These are phyloP conservation scores for Harpegnathos saltator DNA, from an alignment of 1,140 invertebrate genomes.

Conservation along the genomic window DNA sequence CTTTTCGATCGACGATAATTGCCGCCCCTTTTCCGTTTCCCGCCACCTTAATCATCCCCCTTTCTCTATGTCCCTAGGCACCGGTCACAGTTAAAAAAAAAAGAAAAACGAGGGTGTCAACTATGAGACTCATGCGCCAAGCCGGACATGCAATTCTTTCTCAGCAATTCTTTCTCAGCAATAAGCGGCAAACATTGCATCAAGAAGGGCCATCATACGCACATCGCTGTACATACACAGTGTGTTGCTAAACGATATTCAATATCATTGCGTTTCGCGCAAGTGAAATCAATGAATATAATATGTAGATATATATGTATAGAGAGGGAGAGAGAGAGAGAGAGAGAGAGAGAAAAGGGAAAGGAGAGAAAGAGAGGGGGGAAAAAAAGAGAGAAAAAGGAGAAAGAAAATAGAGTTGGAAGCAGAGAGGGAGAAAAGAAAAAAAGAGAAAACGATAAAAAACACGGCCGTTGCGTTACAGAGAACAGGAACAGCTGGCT, in stretches of 20 bases:
- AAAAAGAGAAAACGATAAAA: constrained; percentile 18
- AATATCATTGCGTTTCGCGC: constrained; percentile 46
- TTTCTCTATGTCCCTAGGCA: constrained; percentile 63
- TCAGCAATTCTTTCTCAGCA: constrained; percentile 59
- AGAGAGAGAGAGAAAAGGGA: constrained; percentile 1
- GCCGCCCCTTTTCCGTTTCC: constrained; percentile 57
- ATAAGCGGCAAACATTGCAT: constrained; percentile 70
- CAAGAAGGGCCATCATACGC: constrained; percentile 42
- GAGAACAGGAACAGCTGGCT: constrained; percentile 20
- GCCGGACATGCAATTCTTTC: constrained; percentile 71
- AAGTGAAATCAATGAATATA: constrained; percentile 37
- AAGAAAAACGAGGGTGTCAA: constrained; percentile 45
- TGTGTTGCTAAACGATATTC: constrained; percentile 25
- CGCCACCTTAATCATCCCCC: constrained; percentile 64
- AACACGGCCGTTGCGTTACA: constrained; percentile 22
- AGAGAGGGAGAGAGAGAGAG: background rate
- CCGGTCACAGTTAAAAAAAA: constrained; percentile 43
- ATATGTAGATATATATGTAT: too few species aligned
- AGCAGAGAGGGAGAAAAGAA: background rate
- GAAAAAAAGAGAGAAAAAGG: background rate
- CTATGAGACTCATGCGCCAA: constrained; percentile 69
- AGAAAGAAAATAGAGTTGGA: background rate
- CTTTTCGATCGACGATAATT: constrained; percentile 50
- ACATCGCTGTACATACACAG: constrained; percentile 19
- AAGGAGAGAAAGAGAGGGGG: background rate